Base-by-base conservation (phyloP, 2,797 vertebrate genomes). In the Premnoplex brunnescens region DNA sequence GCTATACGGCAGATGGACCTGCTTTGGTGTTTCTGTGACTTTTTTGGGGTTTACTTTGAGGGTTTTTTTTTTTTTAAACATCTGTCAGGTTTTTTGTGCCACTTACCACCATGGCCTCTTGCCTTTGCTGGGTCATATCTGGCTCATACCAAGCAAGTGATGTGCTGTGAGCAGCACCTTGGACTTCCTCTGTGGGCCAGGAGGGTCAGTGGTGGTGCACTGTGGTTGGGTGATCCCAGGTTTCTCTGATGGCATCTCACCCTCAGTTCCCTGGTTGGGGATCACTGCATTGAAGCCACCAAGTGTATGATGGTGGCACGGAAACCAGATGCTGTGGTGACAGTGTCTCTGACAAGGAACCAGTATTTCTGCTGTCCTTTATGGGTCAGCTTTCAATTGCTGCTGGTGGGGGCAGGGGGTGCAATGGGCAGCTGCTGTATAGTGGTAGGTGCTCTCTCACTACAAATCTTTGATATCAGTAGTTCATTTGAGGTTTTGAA, bases 21-120 rank as follows among this genome's bases (percentile, higher is more conserved):
- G 10, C 51, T 90, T 26, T 59, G 39, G 13, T 36, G 24, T 59
- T 44, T 36, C 8, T 39, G 14, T 58, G 41, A 23, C 6, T 64
- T 79, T 73, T 21, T 15, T 8, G 27, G 19, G 10, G 18, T 55
- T 54, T 23, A 23, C 73, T 75, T 74, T 21, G 44, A 44, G 21
- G 34, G 3, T 1, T 2, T 22, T 22, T 36, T 1, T 2, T 22
- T 22, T 36, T 81, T 5, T 18, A 26, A 80, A 22, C 6, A 28
- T 41, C 28, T 69, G 49, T 19, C 7, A 39, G 43, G 2, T 76
- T 58, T 46, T 67, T 73, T 73, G 4, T 75, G 52, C 44, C 1
- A 1, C 32, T 88, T 69, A n/a, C 9, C 22, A 27, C 7, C 4
- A 3, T 1, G n/a, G 76, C 3, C 4, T 86, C 30, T 23, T 73